Base-by-base conservation (phyloP, 2,888 invertebrate species). In the Trisateles emortualis region DNA sequence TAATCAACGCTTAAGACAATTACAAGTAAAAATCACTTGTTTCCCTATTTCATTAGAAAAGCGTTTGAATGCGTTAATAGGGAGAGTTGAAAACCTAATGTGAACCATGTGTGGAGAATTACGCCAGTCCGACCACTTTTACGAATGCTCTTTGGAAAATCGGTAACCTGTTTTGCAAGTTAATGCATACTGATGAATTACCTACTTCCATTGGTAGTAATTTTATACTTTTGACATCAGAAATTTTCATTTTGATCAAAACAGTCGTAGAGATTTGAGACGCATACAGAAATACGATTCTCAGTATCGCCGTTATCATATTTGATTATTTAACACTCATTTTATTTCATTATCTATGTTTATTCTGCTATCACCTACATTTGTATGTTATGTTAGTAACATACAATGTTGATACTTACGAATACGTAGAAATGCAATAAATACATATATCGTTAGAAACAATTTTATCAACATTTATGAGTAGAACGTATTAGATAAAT, bases 161-260 rank as follows among this genome's bases (percentile, higher is more conserved):
- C 68, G 54, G 69, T 66, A 78, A 79, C 79, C 68, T 48, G 75
- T 81, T 68, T 68, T 52, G 52, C 73, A 65, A 68, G 67, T 57
- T 63, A 47, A 65, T 67, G 59, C 63, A 63, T 66, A 70, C 59
- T 66, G 55, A 68, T 68, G 61, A 59, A 69, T 69, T 52, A 59
- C 32, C 19, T 19, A 42, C 51, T 40, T 41, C 45, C 40, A 32
- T 56, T 45, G 50, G n/a, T 52, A 42, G 26, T 39, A 36, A 36
- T 29, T 38, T 26, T 11, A 51, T 49, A 40, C 52, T 39, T 16
- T 24, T 38, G 44, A 16, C 54, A 43, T 10, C 11, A 42, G 50
- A 49, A 45, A 51, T 47, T 53, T 40, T 44, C 39, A 46, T 49
- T 56, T 51, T 38, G 33, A 9, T 32, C 9, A 9, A 1, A 13